phyloP scores from a whole-genome alignment of 2,888 invertebrate species.

The Platycheirus albimanus region DNA sequence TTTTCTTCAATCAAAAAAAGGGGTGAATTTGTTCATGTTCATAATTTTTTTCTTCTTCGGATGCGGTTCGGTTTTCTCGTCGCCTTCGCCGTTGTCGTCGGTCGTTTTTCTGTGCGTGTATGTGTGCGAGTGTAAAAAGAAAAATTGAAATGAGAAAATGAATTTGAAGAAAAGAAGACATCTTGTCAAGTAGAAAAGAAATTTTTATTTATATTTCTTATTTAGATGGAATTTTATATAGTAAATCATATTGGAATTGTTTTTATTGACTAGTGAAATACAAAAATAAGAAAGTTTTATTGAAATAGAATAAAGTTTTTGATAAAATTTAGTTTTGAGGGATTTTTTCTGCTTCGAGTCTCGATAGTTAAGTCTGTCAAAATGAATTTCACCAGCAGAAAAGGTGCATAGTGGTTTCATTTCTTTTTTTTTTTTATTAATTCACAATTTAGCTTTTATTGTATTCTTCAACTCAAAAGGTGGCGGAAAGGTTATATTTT shows the following conservation, averaged over 20 bases:
- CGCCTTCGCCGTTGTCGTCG: no score
- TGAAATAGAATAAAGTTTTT: neutral
- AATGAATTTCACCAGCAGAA: constrained; percentile 66
- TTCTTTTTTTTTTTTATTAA: no score
- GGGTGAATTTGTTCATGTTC: constrained; percentile 63
- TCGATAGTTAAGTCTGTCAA: constrained; percentile 58
- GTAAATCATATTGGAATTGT: constrained; percentile 3
- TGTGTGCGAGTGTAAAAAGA: constrained; percentile 33
- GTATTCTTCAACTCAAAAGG: no score
- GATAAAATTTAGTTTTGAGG: constrained; percentile 1
- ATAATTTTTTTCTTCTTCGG: constrained; percentile 50
- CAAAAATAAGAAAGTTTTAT: neutral
- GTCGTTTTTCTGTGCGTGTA: constrained; percentile 47
- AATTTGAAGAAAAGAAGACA: constrained; percentile 72
- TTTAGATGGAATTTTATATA: constrained; percentile 14
- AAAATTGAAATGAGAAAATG: constrained; percentile 72
- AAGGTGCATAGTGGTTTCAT: constrained; percentile 54
- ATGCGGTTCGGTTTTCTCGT: constrained; percentile 65
- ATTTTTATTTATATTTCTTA: constrained; percentile 40
- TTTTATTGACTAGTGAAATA: neutral
- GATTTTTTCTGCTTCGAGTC: constrained; percentile 59
- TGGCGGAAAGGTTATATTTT: no score
- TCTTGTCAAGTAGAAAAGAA: constrained; percentile 67
- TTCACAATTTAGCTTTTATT: no score
- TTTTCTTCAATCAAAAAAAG: constrained; percentile 51